phyloP scores from a whole-genome alignment of 1,140 invertebrate species.

The Temnothorax longispinosus region DNA sequence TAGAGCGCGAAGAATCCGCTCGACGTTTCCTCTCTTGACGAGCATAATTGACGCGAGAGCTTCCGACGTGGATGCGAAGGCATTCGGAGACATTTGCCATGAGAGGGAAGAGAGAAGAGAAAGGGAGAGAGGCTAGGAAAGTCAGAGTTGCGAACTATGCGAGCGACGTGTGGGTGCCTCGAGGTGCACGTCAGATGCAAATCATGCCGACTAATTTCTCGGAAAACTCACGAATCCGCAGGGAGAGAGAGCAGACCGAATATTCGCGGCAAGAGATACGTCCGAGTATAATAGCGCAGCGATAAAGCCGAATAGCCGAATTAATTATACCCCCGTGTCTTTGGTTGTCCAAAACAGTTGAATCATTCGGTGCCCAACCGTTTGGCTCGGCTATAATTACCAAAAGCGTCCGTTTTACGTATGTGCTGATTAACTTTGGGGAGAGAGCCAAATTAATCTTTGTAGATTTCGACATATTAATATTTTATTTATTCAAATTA shows the following conservation, averaged over 20 bases:
- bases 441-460: neutral
- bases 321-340: conserved; percentile 66
- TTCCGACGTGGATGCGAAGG: conserved; percentile 29
- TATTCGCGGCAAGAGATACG: conserved; percentile 62
- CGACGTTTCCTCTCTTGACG: conserved; percentile 60
- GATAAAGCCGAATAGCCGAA: conserved; percentile 72
- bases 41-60: conserved; percentile 68
- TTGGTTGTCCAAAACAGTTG: conserved; percentile 59
- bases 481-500: conserved; percentile 53
- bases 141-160: conserved; percentile 80
- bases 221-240: conserved; percentile 81
- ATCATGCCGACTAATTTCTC: conserved; percentile 84
- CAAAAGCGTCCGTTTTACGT: conserved; percentile 34
- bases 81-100: conserved; percentile 62
- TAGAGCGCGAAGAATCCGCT: conserved; percentile 48
- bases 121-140: conserved; percentile 54
- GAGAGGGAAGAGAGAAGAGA: conserved; percentile 20
- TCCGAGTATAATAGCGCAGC: conserved; percentile 58
- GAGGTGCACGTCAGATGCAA: conserved; percentile 84
- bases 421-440: conserved; percentile 42
- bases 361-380: conserved; percentile 41
- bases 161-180: conserved; percentile 81
- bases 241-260: conserved; percentile 56
- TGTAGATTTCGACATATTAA: conserved; percentile 36
- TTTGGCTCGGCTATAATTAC: conserved; percentile 40